These are phyloP conservation scores for Strongylocentrotus purpuratus DNA, from an alignment of 35 echinoderm and acorn worm genomes.

Conservation along the genomic window DNA sequence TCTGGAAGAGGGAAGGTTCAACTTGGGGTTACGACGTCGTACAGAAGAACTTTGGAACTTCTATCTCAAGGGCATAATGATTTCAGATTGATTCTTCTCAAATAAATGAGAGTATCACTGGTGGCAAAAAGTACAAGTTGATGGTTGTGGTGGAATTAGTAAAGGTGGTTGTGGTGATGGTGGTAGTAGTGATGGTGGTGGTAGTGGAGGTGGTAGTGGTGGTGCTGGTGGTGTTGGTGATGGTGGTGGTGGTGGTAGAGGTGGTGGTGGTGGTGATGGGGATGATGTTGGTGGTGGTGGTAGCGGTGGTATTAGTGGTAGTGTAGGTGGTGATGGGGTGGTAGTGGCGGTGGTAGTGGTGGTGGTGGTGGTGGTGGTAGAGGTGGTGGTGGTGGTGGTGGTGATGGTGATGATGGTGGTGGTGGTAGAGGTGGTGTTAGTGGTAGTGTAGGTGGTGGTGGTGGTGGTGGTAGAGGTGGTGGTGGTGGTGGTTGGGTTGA, in stretches of 20 bases:
- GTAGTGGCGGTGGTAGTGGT: neutral
- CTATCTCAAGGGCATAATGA: neutral
- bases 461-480: no score
- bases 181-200: neutral
- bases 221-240: neutral
- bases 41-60: neutral
- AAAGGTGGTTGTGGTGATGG: neutral
- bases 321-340: neutral
- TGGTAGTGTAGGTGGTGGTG: no score
- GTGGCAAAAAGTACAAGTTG: neutral
- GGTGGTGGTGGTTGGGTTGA: no score
- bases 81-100: neutral
- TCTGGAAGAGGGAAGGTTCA: neutral
- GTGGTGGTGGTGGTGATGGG: neutral
- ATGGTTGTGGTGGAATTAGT: neutral
- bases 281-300: neutral
- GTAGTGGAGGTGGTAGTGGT: neutral
- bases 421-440: neutral
- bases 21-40: neutral
- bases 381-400: neutral
- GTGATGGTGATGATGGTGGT: neutral
- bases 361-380: neutral
- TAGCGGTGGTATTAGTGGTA: neutral
- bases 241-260: neutral
- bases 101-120: no score